A percentile compares a stretch with the other conserved stretches of the same genome.
Conservation (phyloP, 2,888 invertebrate genomes). For the Bellardia bayeri region DNA sequence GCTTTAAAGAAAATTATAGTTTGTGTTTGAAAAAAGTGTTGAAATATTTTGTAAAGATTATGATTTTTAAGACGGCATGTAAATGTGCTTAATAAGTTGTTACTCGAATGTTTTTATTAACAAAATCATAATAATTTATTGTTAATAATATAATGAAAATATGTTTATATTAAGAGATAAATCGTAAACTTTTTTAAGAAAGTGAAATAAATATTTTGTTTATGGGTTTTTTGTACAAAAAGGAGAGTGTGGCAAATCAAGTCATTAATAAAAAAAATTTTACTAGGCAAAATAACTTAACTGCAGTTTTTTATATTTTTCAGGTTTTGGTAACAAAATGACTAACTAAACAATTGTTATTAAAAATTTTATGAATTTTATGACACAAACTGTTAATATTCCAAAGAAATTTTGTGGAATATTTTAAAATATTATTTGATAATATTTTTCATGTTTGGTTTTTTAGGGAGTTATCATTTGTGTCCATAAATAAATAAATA, state of each 20-base stretch:
- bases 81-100: constrained; percentile 62
- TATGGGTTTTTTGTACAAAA: not conserved
- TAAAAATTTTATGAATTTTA: no score
- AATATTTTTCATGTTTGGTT: no score
- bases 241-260: constrained; percentile 9
- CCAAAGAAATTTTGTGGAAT: no score
- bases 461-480: no score
- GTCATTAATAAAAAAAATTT: not conserved
- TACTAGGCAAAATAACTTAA: no score
- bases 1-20: constrained; percentile 59
- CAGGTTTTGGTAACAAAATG: no score
- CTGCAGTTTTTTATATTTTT: no score
- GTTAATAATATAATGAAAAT: constrained; percentile 7
- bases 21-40: constrained; percentile 64
- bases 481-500: no score
- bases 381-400: no score
- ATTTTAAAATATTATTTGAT: no score
- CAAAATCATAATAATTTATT: constrained; percentile 48
- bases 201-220: constrained; percentile 10
- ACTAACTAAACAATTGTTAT: no score
- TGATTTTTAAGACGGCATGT: constrained; percentile 50
- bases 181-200: constrained; percentile 29
- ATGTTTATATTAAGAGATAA: constrained; percentile 50
- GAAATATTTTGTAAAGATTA: constrained; percentile 68
- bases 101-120: constrained; percentile 49